Percentiles rank a stretch among this genome's conserved stretches.
phyloP scores from a whole-genome alignment of 1,140 invertebrate species.

The Papilio machaon region DNA sequence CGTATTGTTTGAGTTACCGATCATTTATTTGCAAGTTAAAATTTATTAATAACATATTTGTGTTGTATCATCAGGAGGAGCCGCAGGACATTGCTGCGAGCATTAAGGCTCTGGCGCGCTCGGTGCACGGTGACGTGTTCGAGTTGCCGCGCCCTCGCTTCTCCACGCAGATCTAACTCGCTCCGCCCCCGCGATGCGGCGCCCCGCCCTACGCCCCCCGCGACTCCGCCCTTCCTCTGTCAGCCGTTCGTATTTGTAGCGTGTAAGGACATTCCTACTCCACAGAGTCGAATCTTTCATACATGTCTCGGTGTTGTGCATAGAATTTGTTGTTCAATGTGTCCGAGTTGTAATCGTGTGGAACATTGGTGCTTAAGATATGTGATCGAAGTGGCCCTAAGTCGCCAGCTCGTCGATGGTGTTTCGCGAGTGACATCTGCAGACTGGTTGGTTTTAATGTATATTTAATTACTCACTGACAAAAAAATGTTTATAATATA shows the following conservation, averaged over 20 bases:
- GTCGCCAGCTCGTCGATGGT: conserved; percentile 37
- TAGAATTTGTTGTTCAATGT: conserved; percentile 45
- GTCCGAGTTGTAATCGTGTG: conserved; percentile 43
- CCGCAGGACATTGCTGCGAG: conserved; percentile 90
- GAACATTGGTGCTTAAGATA: conserved; percentile 66
- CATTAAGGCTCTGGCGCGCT: conserved; percentile 92
- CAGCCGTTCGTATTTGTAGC: conserved; percentile 15
- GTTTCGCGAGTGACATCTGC: conserved; percentile 28
- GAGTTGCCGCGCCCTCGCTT: conserved; percentile 91
- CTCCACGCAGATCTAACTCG: conserved; percentile 88
- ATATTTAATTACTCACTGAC: conserved; percentile 25
- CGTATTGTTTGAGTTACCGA: conserved; percentile 43
- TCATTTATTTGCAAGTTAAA: not conserved
- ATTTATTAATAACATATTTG: not conserved
- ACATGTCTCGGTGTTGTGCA: conserved; percentile 57
- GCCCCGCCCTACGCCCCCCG: not conserved
- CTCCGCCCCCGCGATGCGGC: conserved; percentile 11
- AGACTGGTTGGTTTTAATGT: conserved; percentile 6
- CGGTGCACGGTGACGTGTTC: conserved; percentile 93
- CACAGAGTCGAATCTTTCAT: conserved; percentile 46
- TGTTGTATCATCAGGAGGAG: conserved; percentile 62
- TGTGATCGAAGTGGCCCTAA: conserved; percentile 74
- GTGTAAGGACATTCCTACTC: conserved; percentile 47
- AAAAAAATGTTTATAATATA: conserved; percentile 20
- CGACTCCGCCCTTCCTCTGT: conserved; percentile 3